Evolutionary conservation across 2,888 invertebrate genomes (phyloP), one percentile per base, ranked within the genome.

Genomic region (Orchestes rusci): DNA sequence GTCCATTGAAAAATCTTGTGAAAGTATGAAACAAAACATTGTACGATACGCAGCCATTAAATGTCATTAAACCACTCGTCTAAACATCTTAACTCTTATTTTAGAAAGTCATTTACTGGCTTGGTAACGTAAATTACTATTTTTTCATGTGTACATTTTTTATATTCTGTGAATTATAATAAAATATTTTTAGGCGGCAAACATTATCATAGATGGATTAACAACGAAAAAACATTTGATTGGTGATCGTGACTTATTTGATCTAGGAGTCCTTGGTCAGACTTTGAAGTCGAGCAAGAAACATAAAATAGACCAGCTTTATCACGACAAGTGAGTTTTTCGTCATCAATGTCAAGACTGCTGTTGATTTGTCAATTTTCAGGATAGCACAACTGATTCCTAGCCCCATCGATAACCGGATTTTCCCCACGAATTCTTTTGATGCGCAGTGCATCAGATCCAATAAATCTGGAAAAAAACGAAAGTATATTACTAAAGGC

Each of bases 121-220:
- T n/a, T n/a, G n/a, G n/a, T n/a, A n/a, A n/a, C n/a, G n/a, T n/a
- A n/a, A n/a, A n/a, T n/a, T n/a, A n/a, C n/a, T n/a, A n/a, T n/a
- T n/a, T n/a, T n/a, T n/a, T n/a, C n/a, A n/a, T n/a, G n/a, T n/a
- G n/a, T n/a, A n/a, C n/a, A n/a, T n/a, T n/a, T n/a, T n/a, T n/a
- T n/a, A n/a, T n/a, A n/a, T n/a, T n/a, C n/a, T n/a, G n/a, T n/a
- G n/a, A n/a, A n/a, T n/a, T n/a, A n/a, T n/a, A n/a, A n/a, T n/a
- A n/a, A n/a, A n/a, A n/a, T n/a, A n/a, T 38, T 43, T 43, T 31
- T 30, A 76, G 75, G 73, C 74, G 1, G 74, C 72, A 1, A 52
- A 66, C 52, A 61, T 68, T 5, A 54, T 77, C 27, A 48, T 74
- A 12, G 60, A 67, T 47, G 76, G 70, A 0, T 65, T 76, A 15